Base-by-base conservation (phyloP, 2,113 vertebrate species). In the Nansenia antarctica region DNA sequence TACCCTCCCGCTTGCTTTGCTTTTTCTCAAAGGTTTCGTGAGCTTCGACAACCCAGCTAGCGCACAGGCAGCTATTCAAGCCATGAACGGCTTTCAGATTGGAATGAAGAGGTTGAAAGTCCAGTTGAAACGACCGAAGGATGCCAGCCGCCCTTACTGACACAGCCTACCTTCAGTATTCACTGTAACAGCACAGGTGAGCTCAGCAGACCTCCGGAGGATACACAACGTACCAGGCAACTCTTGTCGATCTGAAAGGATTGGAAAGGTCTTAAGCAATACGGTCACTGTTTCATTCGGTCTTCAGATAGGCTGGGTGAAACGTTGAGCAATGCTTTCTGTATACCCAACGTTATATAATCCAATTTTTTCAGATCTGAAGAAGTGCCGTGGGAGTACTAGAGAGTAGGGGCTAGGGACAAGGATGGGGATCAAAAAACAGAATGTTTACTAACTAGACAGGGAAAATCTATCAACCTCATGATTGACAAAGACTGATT, bases 1-100 rank as follows among this genome's bases (percentile, higher is more conserved):
- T 49, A 49, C 6, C n/a, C n/a, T n/a, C n/a, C n/a, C n/a, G 14
- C 15, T 20, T 15, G 6, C 18, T 24, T 22, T 52, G 42, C 27
- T 11, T 24, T 35, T 15, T 32, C 9, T 55, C 26, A 24, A 29
- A 99, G 98, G 98, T 70, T 99, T 99, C 79, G 98, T 99, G 89
- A 99, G 98, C 90, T 99, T 99, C 76, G 98, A 99, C 92, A 98
- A 99, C 93, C 98, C 98, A 0, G 94, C 96, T 78, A 98, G 97
- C 63, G 98, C 98, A 35, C 98, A 99, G 89, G 94, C 96, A 52
- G 97, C 96, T 75, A 97, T 97, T 85, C 97, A 99, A 87, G 95
- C 98, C 90, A 99, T 99, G 97, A 99, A 99, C 8, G 97, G 97
- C 86, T 99, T 99, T 89, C 97, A 99, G 91, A 95, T 99, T 20